Evolutionary conservation across 2,113 vertebrate genomes (phyloP).

Genomic region (Peromyscus californicus): DNA sequence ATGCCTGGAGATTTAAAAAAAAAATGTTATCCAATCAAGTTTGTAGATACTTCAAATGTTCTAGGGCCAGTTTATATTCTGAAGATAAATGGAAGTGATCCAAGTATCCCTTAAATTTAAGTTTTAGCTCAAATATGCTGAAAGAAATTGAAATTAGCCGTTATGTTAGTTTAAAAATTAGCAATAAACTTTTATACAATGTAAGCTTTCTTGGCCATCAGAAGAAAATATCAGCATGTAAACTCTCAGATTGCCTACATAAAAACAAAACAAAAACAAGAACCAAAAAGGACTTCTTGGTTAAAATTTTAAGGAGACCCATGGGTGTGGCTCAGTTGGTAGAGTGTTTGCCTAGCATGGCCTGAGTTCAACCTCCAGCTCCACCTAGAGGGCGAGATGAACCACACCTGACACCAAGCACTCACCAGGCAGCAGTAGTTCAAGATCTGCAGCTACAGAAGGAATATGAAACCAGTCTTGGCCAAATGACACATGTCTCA

Average conservation of each 20-base stretch:
- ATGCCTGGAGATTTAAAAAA: not conserved
- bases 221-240: conserved; percentile 37
- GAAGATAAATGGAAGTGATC: conserved; percentile 45
- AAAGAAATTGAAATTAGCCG: conserved; percentile 26
- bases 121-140: conserved; percentile 28
- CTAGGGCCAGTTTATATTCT: conserved; percentile 23
- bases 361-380: not conserved
- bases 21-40: conserved; percentile 9
- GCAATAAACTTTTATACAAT: not conserved
- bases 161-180: conserved; percentile 38
- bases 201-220: not conserved
- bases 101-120: conserved; percentile 24
- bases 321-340: not conserved
- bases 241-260: not conserved
- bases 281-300: not conserved
- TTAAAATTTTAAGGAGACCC: not conserved
- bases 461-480: not conserved
- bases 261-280: not conserved
- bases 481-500: not conserved
- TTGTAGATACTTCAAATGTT: conserved; percentile 58
- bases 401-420: not conserved
- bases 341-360: not conserved
- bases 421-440: not conserved
- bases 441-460: not conserved
- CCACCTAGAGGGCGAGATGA: too few relatives aligned